Evolutionary conservation across 2,888 invertebrate genomes (phyloP).

Genomic region (Endotricha flammealis): DNA sequence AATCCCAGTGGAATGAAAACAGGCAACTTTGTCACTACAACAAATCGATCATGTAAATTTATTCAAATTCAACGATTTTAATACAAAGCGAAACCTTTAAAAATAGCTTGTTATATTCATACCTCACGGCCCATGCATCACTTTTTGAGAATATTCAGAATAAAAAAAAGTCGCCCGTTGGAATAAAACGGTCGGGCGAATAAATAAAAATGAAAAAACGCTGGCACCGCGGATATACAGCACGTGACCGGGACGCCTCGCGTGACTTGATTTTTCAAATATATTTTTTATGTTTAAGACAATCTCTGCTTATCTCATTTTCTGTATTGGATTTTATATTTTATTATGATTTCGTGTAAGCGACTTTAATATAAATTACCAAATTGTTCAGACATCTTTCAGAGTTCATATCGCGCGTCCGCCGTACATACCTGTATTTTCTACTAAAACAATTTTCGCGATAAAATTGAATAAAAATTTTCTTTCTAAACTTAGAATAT

Average conservation of each 20-base stretch:
- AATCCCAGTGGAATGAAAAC: too few relatives aligned
- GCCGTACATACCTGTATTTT: too few relatives aligned
- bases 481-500: too few relatives aligned
- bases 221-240: conserved; percentile 10
- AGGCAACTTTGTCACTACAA: too few relatives aligned
- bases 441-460: too few relatives aligned
- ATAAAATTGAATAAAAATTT: too few relatives aligned
- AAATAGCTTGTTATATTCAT: conserved; percentile 4
- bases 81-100: too few relatives aligned
- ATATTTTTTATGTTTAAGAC: background rate
- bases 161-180: background rate
- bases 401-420: too few relatives aligned
- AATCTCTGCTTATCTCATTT: background rate
- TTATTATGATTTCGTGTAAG: background rate
- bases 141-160: background rate
- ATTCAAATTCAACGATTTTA: too few relatives aligned
- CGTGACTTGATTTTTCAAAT: conserved; percentile 3
- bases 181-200: conserved; percentile 6
- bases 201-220: conserved; percentile 8
- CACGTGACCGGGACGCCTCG: conserved; percentile 12
- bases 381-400: too few relatives aligned
- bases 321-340: background rate
- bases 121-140: conserved; percentile 3
- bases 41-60: too few relatives aligned
- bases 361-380: too few relatives aligned